Evolutionary conservation across 2,113 vertebrate genomes (phyloP), one percentile per base, ranked within the genome.

Genomic region (Scophthalmus maximus): DNA sequence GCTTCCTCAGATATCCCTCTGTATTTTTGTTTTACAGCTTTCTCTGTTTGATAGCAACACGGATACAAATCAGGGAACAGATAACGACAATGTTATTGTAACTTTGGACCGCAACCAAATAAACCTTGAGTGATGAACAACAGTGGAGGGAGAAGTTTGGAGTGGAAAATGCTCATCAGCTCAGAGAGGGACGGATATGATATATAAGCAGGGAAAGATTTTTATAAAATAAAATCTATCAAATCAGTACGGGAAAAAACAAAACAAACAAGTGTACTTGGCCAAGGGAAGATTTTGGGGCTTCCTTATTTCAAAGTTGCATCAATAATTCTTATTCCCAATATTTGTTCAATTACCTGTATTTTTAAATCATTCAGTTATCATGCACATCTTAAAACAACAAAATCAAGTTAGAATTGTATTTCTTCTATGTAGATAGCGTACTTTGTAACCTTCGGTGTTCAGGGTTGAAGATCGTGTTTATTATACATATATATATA

Each of bases 401-500:
- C 23, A 34, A 22, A 68, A 74, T 55, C 17, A 56, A 50, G 51
- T 38, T 75, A 53, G 47, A 64, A 38, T 20, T 72, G 23, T 83
- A 14, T 63, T 74, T 64, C 47, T 67, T 70, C 18, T 73, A 58
- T 25, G n/a, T 84, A 56, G 38, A 56, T 66, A 30, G 68, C 64
- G 73, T 83, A 79, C 67, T 87, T 77, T 84, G 82, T 66, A 76
- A 68, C 77, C 34, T 70, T 87, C 72, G 47, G 50, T 83, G 71
- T 88, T 73, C 23, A 32, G 78, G 79, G 46, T 84, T 61, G 44
- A 84, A 82, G 67, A 42, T 69, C 38, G 30, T 86, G 71, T 79
- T 83, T 90, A 77, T 17, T 25, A 17, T 23, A 23, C 0, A n/a
- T 32, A 56, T 12, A 56, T 12, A 32, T 5, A 55, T 11, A 51